phyloP scores from a whole-genome alignment of 2,797 vertebrate genomes.

The Mastacembelus armatus region DNA sequence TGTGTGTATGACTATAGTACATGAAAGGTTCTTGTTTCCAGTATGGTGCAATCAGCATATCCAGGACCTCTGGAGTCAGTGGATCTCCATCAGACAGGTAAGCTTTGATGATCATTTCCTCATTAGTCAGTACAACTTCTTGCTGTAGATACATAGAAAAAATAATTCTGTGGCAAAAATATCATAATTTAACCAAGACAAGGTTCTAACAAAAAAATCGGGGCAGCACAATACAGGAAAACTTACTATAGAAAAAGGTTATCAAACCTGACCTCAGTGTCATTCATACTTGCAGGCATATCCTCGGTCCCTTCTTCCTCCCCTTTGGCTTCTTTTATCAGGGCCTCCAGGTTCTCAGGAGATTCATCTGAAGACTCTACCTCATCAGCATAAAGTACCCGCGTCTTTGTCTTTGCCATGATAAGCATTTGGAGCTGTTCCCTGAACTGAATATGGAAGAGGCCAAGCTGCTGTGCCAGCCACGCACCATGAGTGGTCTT shows the following conservation, averaged over 20 bases:
- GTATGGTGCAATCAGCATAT: constrained; percentile 86
- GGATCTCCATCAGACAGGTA: constrained; percentile 83
- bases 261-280: constrained; percentile 45
- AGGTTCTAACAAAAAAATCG: not conserved
- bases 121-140: constrained; percentile 83
- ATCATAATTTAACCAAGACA: not conserved
- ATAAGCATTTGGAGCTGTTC: constrained; percentile 91
- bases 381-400: constrained; percentile 80
- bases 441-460: constrained; percentile 96
- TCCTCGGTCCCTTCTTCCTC: constrained; percentile 38
- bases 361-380: constrained; percentile 76
- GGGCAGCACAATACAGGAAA: not conserved
- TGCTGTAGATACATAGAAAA: constrained; percentile 40
- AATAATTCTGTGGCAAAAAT: not conserved
- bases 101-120: constrained; percentile 88
- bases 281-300: not conserved
- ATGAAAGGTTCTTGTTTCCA: constrained; percentile 93
- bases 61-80: constrained; percentile 86
- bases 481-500: constrained; percentile 88
- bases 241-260: not conserved
- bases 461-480: constrained; percentile 87
- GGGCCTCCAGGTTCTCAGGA: constrained; percentile 55
- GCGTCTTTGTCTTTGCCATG: constrained; percentile 86
- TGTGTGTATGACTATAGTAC: constrained; percentile 80
- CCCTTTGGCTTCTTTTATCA: constrained; percentile 49